phyloP scores from a whole-genome alignment of 2,888 invertebrate species.

The Antheraea yamamai region DNA sequence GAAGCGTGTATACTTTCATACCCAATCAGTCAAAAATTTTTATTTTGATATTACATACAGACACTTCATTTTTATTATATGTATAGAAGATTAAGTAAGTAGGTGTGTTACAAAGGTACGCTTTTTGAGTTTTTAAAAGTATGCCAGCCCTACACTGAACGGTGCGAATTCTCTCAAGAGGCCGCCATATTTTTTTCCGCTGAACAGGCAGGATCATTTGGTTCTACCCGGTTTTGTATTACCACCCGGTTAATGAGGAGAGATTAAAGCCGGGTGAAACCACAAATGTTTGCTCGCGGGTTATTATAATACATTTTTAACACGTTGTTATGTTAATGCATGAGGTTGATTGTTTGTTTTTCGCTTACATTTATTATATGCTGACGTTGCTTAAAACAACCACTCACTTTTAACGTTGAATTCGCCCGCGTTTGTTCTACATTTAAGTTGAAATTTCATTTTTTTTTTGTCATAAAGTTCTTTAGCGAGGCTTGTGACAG shows the following conservation, averaged over 20 bases:
- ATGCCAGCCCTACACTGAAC: not conserved
- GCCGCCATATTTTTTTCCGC: not conserved
- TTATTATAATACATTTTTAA: conserved; percentile 1
- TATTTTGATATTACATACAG: too few species aligned
- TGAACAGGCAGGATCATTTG: conserved; percentile 1
- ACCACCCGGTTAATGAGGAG: conserved; percentile 9
- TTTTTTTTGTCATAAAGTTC: too few species aligned
- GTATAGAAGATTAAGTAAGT: too few species aligned
- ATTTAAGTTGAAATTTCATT: too few species aligned
- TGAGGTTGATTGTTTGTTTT: not conserved
- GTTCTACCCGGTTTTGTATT: not conserved
- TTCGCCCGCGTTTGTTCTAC: not conserved
- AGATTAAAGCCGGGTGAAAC: not conserved
- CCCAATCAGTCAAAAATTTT: too few species aligned
- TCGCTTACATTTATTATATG: not conserved
- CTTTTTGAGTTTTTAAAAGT: not conserved
- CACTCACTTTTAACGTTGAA: not conserved
- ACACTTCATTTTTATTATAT: too few species aligned
- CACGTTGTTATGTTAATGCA: not conserved
- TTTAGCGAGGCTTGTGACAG: too few species aligned
- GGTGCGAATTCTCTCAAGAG: not conserved
- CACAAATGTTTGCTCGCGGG: not conserved
- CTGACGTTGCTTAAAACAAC: not conserved
- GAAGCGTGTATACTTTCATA: too few species aligned
- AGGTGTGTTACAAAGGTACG: not conserved